Evolutionary conservation across 2,113 vertebrate genomes (phyloP).

Genomic region (Thunnus maccoyii): DNA sequence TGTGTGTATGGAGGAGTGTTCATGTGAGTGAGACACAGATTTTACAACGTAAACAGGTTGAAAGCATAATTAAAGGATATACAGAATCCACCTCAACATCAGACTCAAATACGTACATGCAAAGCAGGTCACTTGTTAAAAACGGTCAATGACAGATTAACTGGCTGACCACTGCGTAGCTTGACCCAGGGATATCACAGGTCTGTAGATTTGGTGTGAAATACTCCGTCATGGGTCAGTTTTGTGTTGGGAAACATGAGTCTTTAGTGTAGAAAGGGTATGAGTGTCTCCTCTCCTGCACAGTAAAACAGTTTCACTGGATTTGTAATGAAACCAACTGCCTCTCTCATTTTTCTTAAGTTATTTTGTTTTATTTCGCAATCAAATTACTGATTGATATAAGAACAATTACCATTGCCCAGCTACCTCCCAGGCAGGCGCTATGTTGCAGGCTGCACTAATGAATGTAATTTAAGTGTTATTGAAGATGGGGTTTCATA

Average conservation of each 20-base stretch:
- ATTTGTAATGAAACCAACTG: conserved; percentile 38
- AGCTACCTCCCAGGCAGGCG: conserved; percentile 44
- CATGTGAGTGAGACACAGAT: background rate
- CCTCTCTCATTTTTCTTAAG: conserved; percentile 54
- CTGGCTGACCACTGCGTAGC: background rate
- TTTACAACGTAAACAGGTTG: background rate
- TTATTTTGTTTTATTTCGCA: conserved; percentile 68
- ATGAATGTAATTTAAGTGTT: conserved; percentile 74
- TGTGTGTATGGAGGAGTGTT: background rate
- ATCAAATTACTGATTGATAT: conserved; percentile 63
- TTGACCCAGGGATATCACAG: background rate
- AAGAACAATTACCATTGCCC: conserved; percentile 49
- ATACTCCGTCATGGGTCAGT: background rate
- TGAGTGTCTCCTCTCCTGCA: conserved; percentile 14
- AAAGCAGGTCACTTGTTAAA: background rate
- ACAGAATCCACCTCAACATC: background rate
- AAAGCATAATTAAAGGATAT: conserved; percentile 2
- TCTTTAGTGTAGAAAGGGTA: conserved; percentile 1
- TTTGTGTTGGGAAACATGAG: background rate
- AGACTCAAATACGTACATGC: background rate
- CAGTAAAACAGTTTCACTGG: conserved; percentile 4
- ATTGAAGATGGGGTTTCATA: conserved; percentile 67
- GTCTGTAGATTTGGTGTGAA: background rate
- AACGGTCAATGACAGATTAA: conserved; percentile 12
- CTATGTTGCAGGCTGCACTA: conserved; percentile 48